These are phyloP conservation scores for Drosophila bocki DNA, from an alignment of 1,140 invertebrate species.

Conservation along the genomic window DNA sequence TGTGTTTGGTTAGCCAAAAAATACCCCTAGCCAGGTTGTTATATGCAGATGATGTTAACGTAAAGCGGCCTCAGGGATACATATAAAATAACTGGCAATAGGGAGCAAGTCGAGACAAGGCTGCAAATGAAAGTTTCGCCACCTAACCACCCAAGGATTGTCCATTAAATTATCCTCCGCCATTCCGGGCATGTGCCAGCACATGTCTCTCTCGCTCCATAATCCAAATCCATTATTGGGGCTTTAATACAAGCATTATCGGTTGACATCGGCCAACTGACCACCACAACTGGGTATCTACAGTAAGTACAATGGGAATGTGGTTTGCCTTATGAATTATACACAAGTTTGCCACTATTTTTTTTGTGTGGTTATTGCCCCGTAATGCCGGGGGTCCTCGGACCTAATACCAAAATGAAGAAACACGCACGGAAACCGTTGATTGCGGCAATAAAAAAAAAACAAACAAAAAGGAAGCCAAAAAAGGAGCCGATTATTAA, in stretches of 20 bases:
- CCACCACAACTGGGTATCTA: slow-evolving; percentile 11
- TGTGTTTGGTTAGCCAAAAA: slow-evolving; percentile 38
- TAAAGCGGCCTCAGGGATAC: slow-evolving; percentile 67
- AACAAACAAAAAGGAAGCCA: slow-evolving; percentile 30
- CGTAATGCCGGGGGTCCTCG: slow-evolving; percentile 40
- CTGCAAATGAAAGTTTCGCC: slow-evolving; percentile 55
- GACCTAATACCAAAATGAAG: slow-evolving; percentile 17
- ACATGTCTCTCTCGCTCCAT: slow-evolving; percentile 2
- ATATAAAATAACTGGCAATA: slow-evolving; percentile 52
- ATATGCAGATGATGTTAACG: slow-evolving; percentile 67
- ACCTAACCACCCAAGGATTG: slow-evolving; percentile 1
- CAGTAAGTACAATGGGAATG: slow-evolving; percentile 40
- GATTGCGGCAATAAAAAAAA: slow-evolving; percentile 37
- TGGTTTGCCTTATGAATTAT: slow-evolving; percentile 67
- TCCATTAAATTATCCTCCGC: slow-evolving; percentile 42
- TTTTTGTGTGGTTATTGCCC: slow-evolving; percentile 24
- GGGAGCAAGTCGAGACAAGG: slow-evolving; percentile 20
- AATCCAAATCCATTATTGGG: slow-evolving; percentile 55
- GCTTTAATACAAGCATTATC: slow-evolving; percentile 53
- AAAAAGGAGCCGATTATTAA: slow-evolving; percentile 36
- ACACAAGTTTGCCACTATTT: slow-evolving; percentile 50
- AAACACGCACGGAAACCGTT: slow-evolving; percentile 69
- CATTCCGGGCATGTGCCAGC: slow-evolving; percentile 26
- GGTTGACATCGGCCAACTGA: slow-evolving; percentile 26
- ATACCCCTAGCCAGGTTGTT: slow-evolving; percentile 16